Evolutionary conservation across 2,888 invertebrate species (phyloP), one percentile per base, ranked within the genome.

Genomic region (Agrilus mali): DNA sequence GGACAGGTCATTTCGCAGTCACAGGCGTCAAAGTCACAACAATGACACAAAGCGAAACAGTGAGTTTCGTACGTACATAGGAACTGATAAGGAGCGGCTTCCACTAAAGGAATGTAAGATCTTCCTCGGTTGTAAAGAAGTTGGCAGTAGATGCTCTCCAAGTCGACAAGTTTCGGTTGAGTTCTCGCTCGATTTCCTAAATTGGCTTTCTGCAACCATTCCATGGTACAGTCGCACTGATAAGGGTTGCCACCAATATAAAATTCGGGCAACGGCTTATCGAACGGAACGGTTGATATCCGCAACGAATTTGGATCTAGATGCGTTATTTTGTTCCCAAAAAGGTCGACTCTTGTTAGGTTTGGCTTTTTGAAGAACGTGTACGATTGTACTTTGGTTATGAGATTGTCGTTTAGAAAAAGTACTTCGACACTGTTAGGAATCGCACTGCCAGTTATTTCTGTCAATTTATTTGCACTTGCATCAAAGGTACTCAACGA

Each of bases 1-100:
- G 90, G 90, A 59, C 90, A 92, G 40, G 85, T 86, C 83, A 88
- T 88, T 72, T 90, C 86, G 69, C 90, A 92, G 67, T 92, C 90
- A 64, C 90, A 92, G 32, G 86, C 86, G 59, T 88, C 88, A 61
- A 86, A 92, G 64, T 89, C 88, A 65, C 90, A 92, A 60, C 90
- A 92, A 60, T 87, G 85, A 61, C 90, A 92, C 49, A 86, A 67
- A 5, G 87, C 84, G 63, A 87, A 87, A 65, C 90, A 92, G 60
- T 88, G 86, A 49, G 81, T 77, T 49, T 84, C 80, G 63, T 89
- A 89, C 61, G 82, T 81, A 67, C 88, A 89, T 53, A 89, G 71
- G 67, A 88, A 88, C 66, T 87, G 86, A 58, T 84, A 82, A 34
- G 86, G 78, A 10, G 82, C 80, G 13, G 84, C 85, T 65, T 85